Evolutionary conservation across 1,140 invertebrate genomes (phyloP).

Genomic region (Chionoecetes opilio): DNA sequence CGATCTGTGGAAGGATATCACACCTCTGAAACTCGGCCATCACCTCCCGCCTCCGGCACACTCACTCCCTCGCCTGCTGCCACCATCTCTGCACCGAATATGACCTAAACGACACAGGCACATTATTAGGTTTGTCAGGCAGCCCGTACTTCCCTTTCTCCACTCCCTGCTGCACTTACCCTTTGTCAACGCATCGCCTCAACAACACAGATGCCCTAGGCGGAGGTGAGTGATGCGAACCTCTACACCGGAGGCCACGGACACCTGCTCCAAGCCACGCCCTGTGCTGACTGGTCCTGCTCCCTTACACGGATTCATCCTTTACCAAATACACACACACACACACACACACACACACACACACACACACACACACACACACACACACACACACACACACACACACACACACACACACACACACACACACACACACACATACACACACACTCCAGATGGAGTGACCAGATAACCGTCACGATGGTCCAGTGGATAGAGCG

Average conservation of each 20-base stretch:
- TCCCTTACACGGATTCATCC: background rate
- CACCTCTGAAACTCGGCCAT: background rate
- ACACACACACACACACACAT: constrained; percentile 32
- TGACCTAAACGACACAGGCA: background rate
- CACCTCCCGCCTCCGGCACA: background rate
- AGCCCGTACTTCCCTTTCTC: background rate
- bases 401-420: constrained; percentile 35
- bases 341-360: constrained; percentile 21
- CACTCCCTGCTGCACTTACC: background rate
- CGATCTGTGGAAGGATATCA: background rate
- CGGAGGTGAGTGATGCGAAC: too few relatives aligned
- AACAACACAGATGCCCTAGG: background rate
- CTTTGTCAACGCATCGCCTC: background rate
- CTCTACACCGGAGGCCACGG: background rate
- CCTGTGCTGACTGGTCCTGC: background rate
- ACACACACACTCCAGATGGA: background rate
- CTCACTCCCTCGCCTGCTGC: background rate
- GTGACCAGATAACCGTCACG: too few relatives aligned
- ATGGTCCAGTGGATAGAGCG: too few relatives aligned
- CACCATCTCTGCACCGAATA: background rate
- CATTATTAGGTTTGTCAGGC: background rate
- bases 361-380: constrained; percentile 20
- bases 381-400: constrained; percentile 17
- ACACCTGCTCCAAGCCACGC: background rate
- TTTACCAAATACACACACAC: background rate